A percentile compares a stretch with the other conserved stretches of the same genome.
phyloP scores from a whole-genome alignment of 1,140 invertebrate species.

The Caligus rogercresseyi region DNA sequence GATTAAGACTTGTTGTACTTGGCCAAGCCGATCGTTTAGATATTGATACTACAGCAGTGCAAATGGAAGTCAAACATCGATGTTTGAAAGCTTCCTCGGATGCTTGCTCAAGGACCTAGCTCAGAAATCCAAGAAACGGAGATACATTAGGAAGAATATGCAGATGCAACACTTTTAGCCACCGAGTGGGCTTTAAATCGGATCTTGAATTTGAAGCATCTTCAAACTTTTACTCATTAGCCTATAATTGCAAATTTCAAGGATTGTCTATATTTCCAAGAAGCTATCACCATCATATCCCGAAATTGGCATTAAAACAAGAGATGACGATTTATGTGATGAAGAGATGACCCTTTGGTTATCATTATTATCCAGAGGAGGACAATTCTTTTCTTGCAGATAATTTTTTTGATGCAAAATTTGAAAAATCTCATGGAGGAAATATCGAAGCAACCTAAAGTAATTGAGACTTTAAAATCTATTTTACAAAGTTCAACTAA shows the following conservation, averaged over 20 bases:
- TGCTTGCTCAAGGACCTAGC: no score
- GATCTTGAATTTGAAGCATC: background rate
- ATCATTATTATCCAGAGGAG: background rate
- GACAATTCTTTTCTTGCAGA: background rate
- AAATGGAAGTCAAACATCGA: background rate
- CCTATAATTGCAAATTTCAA: background rate
- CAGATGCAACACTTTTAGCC: background rate
- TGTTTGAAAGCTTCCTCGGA: no score
- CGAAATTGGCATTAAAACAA: background rate
- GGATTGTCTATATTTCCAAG: background rate
- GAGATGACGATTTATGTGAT: background rate
- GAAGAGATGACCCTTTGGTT: background rate
- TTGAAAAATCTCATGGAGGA: background rate
- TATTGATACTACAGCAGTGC: background rate
- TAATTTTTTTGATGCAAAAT: background rate
- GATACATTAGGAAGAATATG: conserved; percentile 1
- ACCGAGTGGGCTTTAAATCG: background rate
- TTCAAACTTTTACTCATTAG: background rate
- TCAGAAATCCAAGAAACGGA: background rate
- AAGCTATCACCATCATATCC: background rate
- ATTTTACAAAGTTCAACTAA: background rate
- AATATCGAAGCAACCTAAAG: background rate
- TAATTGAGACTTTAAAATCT: background rate
- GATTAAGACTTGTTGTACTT: conserved; percentile 21
- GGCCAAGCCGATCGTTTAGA: background rate